These are phyloP conservation scores for Microcebus murinus DNA, from an alignment of 2,113 vertebrate species.

Conservation along the genomic window DNA sequence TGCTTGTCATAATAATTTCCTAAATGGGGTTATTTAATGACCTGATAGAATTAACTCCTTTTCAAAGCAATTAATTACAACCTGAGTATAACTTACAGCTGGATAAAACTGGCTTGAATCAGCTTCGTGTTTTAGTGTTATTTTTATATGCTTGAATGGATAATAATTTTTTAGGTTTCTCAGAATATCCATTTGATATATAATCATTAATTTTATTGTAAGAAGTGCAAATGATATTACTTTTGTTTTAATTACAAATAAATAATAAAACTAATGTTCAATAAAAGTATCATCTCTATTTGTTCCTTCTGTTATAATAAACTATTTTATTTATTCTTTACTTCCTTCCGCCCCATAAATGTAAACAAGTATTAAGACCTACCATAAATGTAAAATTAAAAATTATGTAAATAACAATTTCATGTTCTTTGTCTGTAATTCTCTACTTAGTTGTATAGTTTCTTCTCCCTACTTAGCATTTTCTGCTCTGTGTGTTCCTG, in stretches of 20 bases:
- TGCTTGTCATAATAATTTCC: constrained; percentile 47
- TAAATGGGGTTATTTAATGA: constrained; percentile 41
- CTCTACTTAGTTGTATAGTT: not conserved
- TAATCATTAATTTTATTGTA: not conserved
- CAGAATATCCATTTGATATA: not conserved
- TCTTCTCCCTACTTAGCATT: not conserved
- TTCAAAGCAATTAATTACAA: constrained; percentile 64
- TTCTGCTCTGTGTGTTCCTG: not conserved
- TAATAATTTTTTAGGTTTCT: not conserved
- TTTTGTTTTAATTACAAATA: constrained; percentile 37
- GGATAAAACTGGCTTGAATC: not conserved
- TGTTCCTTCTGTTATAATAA: not conserved
- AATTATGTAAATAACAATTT: not conserved
- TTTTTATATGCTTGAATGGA: not conserved
- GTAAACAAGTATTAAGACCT: not conserved
- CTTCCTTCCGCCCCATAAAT: not conserved
- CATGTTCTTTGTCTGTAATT: not conserved
- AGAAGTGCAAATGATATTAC: not conserved
- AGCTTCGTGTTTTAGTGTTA: not conserved
- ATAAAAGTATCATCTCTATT: not conserved
- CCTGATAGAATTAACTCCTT: constrained; percentile 56
- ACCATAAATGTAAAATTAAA: not conserved
- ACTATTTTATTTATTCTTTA: not conserved
- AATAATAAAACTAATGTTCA: not conserved
- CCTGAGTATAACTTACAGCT: not conserved